Evolutionary conservation across 2,888 invertebrate species (phyloP), one percentile per base, ranked within the genome.

Genomic region (Tanytarsus gracilentus): DNA sequence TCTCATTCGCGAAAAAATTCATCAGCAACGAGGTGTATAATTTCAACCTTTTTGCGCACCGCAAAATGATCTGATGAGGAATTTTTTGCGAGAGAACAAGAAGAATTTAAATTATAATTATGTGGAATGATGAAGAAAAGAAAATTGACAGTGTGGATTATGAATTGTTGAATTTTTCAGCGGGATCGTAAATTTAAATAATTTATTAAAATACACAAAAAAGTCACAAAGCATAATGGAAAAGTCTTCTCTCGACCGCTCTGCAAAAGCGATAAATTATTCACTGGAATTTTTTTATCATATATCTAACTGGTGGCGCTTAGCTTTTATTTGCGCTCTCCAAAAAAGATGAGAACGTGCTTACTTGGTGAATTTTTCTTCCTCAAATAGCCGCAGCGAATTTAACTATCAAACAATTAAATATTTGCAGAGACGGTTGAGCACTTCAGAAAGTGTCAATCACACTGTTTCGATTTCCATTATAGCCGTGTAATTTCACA

Each of bases 221-320:
- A 44, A 21, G 16, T 16, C 44, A 44, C 44, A 44, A 44, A 44
- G n/a, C 16, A 40, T 23, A 18, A 11, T 18, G 5, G 18, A 11
- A 23, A 21, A 44, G 16, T 21, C 44, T 44, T n/a, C n/a, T n/a
- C n/a, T n/a, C n/a, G n/a, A n/a, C n/a, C n/a, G n/a, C n/a, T n/a
- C n/a, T n/a, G n/a, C n/a, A n/a, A n/a, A 23, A 18, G 44, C 49
- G 49, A 49, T 49, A 49, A 49, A 49, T 49, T 49, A 49, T 49
- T 26, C 27, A 49, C 49, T n/a, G 23, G 18, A 26, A 26, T 49
- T 49, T 26, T 26, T 49, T 26, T 23, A 16, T 27, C n/a, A 26
- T n/a, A 25, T 49, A 23, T 23, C 26, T 26, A 9, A 49, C 27
- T 25, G 16, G 49, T 49, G 49, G 49, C 49, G 49, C 49, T 49